Evolutionary conservation across 2,797 vertebrate genomes (phyloP), one percentile per base, ranked within the genome.

Genomic region (Salmo trutta): DNA sequence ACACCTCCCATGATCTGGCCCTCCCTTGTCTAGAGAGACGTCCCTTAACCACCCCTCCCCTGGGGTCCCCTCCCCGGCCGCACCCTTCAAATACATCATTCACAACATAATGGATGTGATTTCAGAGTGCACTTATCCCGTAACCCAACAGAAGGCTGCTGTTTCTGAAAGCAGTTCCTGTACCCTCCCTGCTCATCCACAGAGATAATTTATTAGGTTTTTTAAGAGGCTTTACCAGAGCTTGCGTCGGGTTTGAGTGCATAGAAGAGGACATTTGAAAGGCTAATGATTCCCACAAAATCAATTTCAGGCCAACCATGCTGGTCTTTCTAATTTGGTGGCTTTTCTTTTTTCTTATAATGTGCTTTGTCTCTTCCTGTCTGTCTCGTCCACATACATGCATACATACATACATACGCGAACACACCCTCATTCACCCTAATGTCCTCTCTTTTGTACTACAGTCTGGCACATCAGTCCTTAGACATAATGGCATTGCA

Each of bases 51-150:
- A 75, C 84, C 64, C 71, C 75, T 77, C 79, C 83, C 85, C 78
- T 17, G 0, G 41, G 84, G 84, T 79, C 76, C 21, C 59, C n/a
- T 71, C 78, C 72, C 73, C 79, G 78, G 83, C 82, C 74, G 77
- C 67, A 17, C 85, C 86, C 91, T 85, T 88, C 87, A 88, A 91
- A 93, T 95, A 91, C 89, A 95, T 95, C 94, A 95, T 94, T 94
- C 90, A 95, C 76, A n/a, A 88, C 86, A 82, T 95, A 94, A 94
- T 94, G 93, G 92, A 93, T 77, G 74, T 80, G 92, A 92, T 92
- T 91, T 89, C 83, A 89, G 91, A 94, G 94, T 93, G 94, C 94
- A 94, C 93, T 95, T 92, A 93, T 66, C 84, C 79, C 72, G 87
- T 76, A 31, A 84, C 84, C 64, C 85, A 88, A 77, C 75, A 73